phyloP scores from a whole-genome alignment of 2,888 invertebrate species.

The Ichneumoninae sp. region DNA sequence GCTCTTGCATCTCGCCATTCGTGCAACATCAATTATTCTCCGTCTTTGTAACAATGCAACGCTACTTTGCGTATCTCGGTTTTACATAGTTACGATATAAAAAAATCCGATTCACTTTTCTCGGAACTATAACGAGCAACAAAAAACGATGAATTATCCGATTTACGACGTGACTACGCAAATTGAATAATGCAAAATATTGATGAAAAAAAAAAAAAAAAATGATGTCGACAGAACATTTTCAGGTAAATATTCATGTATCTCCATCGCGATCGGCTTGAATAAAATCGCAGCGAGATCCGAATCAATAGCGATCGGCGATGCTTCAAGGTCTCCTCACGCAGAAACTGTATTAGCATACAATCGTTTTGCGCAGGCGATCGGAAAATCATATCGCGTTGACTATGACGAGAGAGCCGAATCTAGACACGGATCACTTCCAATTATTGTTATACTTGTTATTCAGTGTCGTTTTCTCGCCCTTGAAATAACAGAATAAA shows the following conservation, averaged over 20 bases:
- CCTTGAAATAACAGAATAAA: too few species aligned
- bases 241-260: constrained; percentile 46
- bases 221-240: constrained; percentile 1
- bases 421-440: background rate
- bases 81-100: background rate
- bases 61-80: background rate
- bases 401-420: constrained; percentile 20
- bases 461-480: background rate
- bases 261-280: background rate
- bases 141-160: background rate
- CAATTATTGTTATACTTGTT: constrained; percentile 13
- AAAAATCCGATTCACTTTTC: background rate
- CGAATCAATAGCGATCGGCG: constrained; percentile 32
- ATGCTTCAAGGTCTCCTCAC: constrained; percentile 13
- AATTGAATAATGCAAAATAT: background rate
- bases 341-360: constrained; percentile 24
- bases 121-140: background rate
- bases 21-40: background rate
- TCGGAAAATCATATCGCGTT: constrained; percentile 7
- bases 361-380: constrained; percentile 16
- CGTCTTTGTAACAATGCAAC: constrained; percentile 19
- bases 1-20: constrained; percentile 1
- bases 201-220: constrained; percentile 24
- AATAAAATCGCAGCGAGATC: constrained; percentile 29
- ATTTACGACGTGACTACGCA: background rate